phyloP scores from a whole-genome alignment of 2,888 invertebrate species.

The Oligia fasciuncula region DNA sequence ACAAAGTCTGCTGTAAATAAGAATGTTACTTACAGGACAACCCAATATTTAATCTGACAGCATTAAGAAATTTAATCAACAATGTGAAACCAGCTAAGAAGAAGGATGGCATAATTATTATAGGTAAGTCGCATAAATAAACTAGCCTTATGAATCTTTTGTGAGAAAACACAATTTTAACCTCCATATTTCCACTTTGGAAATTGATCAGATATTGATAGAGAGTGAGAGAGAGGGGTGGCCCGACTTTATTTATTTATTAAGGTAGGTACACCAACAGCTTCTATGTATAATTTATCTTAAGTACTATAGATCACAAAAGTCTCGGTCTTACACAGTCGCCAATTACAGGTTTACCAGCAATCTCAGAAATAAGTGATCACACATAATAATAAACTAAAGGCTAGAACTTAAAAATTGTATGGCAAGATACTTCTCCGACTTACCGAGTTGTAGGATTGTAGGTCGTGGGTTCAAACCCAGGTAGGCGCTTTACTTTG shows the following conservation, averaged over 20 bases:
- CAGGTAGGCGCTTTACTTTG: neutral
- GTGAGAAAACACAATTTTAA: neutral
- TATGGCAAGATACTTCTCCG: too few species aligned
- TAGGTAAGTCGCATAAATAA: slow-evolving; percentile 85
- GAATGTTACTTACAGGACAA: slow-evolving; percentile 90
- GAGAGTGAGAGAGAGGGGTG: neutral
- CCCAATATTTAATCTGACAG: slow-evolving; percentile 94
- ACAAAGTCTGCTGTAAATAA: neutral
- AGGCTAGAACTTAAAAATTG: too few species aligned
- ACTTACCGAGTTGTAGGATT: neutral
- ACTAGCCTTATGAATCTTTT: too few species aligned
- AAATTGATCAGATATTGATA: neutral
- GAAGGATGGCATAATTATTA: slow-evolving; percentile 92
- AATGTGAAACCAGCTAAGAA: slow-evolving; percentile 95
- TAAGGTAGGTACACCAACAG: too few species aligned
- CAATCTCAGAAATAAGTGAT: too few species aligned
- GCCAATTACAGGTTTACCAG: too few species aligned
- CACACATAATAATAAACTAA: too few species aligned
- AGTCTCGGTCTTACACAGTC: too few species aligned
- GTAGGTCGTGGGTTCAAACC: neutral
- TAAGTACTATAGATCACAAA: too few species aligned
- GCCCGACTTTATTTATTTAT: too few species aligned
- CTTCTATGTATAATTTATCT: too few species aligned
- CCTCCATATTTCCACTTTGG: neutral
- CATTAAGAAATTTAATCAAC: slow-evolving; percentile 92